Evolutionary conservation across 1,140 invertebrate species (phyloP).

Genomic region (Mya arenaria): DNA sequence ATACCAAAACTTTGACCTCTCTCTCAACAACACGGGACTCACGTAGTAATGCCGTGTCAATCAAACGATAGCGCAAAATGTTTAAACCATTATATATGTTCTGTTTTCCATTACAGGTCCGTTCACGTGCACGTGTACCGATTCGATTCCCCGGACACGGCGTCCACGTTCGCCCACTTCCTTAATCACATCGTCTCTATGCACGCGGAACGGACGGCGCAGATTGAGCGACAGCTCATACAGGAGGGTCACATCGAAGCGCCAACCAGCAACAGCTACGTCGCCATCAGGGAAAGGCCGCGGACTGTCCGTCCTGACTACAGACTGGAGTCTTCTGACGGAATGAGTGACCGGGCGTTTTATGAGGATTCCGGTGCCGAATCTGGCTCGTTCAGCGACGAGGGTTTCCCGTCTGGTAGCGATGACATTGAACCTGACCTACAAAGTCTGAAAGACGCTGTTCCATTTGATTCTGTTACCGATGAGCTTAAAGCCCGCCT

Average conservation of each 20-base stretch:
- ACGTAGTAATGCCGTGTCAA: no score
- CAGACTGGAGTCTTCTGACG: constrained; percentile 58
- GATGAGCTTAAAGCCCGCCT: constrained; percentile 94
- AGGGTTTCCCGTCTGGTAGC: constrained; percentile 63
- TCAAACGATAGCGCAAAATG: no score
- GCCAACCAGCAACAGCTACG: background rate
- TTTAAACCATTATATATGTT: no score
- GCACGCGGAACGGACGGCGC: constrained; percentile 85
- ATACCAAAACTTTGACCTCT: no score
- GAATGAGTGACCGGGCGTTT: constrained; percentile 61
- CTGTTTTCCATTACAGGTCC: constrained; percentile 79
- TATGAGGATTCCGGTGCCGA: constrained; percentile 68
- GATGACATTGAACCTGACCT: constrained; percentile 74
- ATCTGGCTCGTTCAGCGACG: constrained; percentile 66
- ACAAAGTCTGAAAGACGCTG: constrained; percentile 83
- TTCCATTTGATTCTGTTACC: constrained; percentile 94
- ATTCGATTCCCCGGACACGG: constrained; percentile 97
- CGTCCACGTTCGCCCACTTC: constrained; percentile 90
- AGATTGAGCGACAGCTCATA: constrained; percentile 75
- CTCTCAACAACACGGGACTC: no score
- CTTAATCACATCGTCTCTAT: constrained; percentile 91
- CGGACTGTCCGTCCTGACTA: background rate
- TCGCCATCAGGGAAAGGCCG: constrained; percentile 23
- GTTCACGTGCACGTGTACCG: constrained; percentile 97
- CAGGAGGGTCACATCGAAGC: constrained; percentile 70